Percentiles rank a stretch among this genome's conserved stretches.
These are phyloP conservation scores for Heteractis magnifica DNA, from an alignment of 92 coral and sea anemone genomes.

Conservation along the genomic window DNA sequence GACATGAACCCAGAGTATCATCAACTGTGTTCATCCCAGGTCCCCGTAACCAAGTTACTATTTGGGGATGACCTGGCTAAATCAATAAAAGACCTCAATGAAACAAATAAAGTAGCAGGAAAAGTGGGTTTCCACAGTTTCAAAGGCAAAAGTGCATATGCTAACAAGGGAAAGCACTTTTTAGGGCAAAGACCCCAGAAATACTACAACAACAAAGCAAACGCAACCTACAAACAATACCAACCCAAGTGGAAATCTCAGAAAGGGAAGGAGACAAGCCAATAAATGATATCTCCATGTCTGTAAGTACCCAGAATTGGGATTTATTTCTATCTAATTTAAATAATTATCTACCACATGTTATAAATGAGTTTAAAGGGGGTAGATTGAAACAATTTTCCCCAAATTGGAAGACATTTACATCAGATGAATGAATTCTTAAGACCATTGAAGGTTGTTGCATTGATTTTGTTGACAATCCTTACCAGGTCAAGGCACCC, in stretches of 20 bases:
- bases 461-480: slow-evolving; percentile 15
- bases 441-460: slow-evolving; percentile 22
- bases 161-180: slow-evolving; percentile 14
- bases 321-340: not conserved
- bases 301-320: slow-evolving; percentile 1
- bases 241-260: slow-evolving; percentile 6
- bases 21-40: slow-evolving; percentile 19
- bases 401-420: not conserved
- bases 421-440: slow-evolving; percentile 10
- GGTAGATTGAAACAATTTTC: slow-evolving; percentile 13
- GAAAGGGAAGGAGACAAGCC: slow-evolving; percentile 8
- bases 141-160: slow-evolving; percentile 25
- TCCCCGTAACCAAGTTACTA: slow-evolving; percentile 1
- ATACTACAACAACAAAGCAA: not conserved
- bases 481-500: slow-evolving; percentile 2
- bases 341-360: not conserved
- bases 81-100: slow-evolving; percentile 14
- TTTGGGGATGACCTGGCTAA: slow-evolving; percentile 16
- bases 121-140: not conserved
- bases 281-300: not conserved
- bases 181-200: not conserved
- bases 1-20: slow-evolving; percentile 21
- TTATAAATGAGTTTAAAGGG: not conserved
- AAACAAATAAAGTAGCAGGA: slow-evolving; percentile 16
- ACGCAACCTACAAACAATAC: not conserved